These are phyloP conservation scores for Habrosyne pyritoides DNA, from an alignment of 2,888 invertebrate genomes.

Conservation along the genomic window DNA sequence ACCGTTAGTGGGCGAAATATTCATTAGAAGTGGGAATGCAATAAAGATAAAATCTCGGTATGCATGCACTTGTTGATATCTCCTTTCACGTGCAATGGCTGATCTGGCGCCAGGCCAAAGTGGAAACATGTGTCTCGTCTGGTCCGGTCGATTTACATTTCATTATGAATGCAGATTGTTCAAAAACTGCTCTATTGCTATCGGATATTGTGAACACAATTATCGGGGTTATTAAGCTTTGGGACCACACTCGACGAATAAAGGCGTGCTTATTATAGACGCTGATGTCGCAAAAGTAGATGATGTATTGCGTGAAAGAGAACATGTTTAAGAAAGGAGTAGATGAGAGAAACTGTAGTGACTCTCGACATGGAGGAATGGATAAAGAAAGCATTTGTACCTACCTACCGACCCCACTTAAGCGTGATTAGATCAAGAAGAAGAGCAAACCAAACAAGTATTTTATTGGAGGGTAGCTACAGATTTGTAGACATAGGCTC, in stretches of 20 bases:
- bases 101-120: slow-evolving; percentile 18
- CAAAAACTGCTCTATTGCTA: background rate
- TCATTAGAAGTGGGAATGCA: background rate
- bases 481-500: no score
- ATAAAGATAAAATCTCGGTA: slow-evolving; percentile 1
- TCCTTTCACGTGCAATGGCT: slow-evolving; percentile 16
- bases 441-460: no score
- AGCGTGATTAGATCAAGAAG: no score
- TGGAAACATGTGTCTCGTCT: slow-evolving; percentile 13
- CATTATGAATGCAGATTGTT: slow-evolving; percentile 1
- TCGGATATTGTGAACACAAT: background rate
- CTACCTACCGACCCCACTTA: no score
- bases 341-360: no score
- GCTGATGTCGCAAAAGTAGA: background rate
- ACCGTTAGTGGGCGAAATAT: background rate
- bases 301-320: background rate
- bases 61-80: slow-evolving; percentile 20
- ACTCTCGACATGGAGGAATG: background rate
- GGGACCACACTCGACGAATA: background rate
- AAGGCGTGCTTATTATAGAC: no score
- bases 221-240: background rate
- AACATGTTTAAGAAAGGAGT: background rate
- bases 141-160: slow-evolving; percentile 3
- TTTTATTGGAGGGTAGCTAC: no score
- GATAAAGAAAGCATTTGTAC: no score